Evolutionary conservation across 2,888 invertebrate genomes (phyloP).

Genomic region (Spialia ferax): DNA sequence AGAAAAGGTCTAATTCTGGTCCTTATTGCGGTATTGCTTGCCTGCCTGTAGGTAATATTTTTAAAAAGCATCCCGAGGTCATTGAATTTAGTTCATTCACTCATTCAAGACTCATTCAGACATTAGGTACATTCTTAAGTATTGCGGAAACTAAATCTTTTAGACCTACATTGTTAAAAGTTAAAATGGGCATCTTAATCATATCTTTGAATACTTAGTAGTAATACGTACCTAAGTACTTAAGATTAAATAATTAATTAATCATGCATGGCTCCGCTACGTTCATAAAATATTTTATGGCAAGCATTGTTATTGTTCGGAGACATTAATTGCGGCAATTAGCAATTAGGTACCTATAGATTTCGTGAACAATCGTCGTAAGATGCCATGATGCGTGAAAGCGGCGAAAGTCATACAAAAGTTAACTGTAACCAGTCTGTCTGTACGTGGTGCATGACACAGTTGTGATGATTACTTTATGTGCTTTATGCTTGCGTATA

Average conservation of each 20-base stretch:
- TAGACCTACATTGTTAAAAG: no score
- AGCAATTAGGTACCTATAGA: constrained; percentile 56
- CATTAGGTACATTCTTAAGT: no score
- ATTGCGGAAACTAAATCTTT: no score
- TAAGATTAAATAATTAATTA: constrained; percentile 6
- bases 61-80: no score
- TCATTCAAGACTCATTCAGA: no score
- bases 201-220: no score
- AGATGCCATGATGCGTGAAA: constrained; percentile 70
- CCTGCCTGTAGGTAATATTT: no score
- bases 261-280: neutral
- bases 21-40: neutral
- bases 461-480: constrained; percentile 50
- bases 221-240: no score
- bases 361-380: constrained; percentile 66
- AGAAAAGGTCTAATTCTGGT: neutral
- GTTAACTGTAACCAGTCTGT: constrained; percentile 1
- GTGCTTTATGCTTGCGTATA: constrained; percentile 11
- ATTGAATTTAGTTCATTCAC: no score
- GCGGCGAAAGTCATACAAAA: constrained; percentile 71
- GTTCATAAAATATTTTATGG: constrained; percentile 12
- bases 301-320: constrained; percentile 34
- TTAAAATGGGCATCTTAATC: neutral
- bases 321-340: constrained; percentile 43
- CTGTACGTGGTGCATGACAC: neutral